phyloP scores from a whole-genome alignment of 2,797 vertebrate species.

The Melanotaenia boesemani region DNA sequence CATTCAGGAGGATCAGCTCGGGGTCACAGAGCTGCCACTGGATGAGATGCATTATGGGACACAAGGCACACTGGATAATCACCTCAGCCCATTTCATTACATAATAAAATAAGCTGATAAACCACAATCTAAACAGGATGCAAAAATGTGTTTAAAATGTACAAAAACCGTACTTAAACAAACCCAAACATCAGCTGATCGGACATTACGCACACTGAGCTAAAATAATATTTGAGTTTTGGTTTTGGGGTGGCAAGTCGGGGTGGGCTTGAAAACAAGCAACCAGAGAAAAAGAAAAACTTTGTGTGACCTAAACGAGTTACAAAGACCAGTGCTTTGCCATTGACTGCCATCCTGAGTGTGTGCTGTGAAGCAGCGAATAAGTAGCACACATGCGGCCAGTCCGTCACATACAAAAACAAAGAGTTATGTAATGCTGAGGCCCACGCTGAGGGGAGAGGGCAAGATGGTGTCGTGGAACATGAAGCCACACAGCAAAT shows the following conservation, averaged over 20 bases:
- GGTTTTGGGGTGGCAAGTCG: not conserved
- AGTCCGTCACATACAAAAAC: constrained; percentile 68
- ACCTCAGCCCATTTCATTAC: constrained; percentile 64
- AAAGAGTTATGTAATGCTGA: constrained; percentile 79
- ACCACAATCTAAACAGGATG: constrained; percentile 58
- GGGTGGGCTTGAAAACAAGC: constrained; percentile 15
- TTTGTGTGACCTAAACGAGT: constrained; percentile 66
- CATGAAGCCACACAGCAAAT: constrained; percentile 37
- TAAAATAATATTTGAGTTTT: constrained; percentile 29
- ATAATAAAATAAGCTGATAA: constrained; percentile 65
- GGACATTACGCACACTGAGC: constrained; percentile 27
- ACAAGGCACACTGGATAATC: constrained; percentile 61
- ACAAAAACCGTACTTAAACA: constrained; percentile 23
- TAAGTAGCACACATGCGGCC: constrained; percentile 68
- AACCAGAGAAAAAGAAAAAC: constrained; percentile 56
- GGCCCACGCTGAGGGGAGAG: constrained; percentile 76
- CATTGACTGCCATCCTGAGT: constrained; percentile 66
- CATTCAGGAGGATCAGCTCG: constrained; percentile 53
- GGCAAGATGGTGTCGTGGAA: constrained; percentile 60
- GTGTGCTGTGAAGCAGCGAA: constrained; percentile 72
- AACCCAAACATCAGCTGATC: constrained; percentile 57
- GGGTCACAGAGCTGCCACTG: constrained; percentile 34
- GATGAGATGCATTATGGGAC: constrained; percentile 59
- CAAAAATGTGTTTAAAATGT: constrained; percentile 35
- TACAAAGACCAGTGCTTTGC: constrained; percentile 57